These are phyloP conservation scores for Stratiomys singularior DNA, from an alignment of 2,888 invertebrate species.

Conservation along the genomic window DNA sequence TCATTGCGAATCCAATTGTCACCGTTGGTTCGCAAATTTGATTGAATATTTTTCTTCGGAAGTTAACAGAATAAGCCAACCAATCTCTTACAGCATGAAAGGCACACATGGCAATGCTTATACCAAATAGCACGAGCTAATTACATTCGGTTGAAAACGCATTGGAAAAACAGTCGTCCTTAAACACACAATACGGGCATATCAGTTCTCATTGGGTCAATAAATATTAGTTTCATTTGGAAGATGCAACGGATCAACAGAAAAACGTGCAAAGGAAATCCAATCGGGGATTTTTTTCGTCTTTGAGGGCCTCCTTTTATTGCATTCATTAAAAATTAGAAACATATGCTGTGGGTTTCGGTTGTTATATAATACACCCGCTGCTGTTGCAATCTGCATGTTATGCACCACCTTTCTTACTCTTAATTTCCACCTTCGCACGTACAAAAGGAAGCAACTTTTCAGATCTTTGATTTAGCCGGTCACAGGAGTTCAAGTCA, in stretches of 20 bases:
- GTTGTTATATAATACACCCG: background rate
- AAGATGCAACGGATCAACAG: background rate
- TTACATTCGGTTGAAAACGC: background rate
- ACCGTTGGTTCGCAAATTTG: too few relatives aligned
- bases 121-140: slow-evolving; percentile 15
- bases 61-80: too few relatives aligned
- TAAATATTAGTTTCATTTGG: background rate
- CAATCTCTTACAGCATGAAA: too few relatives aligned
- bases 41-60: too few relatives aligned
- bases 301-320: slow-evolving; percentile 29
- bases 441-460: background rate
- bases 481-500: slow-evolving; percentile 33
- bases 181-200: slow-evolving; percentile 27
- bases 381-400: slow-evolving; percentile 18
- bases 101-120: background rate
- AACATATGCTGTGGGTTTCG: slow-evolving; percentile 22
- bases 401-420: background rate
- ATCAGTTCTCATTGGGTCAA: slow-evolving; percentile 8
- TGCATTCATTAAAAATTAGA: slow-evolving; percentile 27
- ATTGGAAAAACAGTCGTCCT: background rate
- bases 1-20: too few relatives aligned
- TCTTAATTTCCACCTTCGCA: too few relatives aligned
- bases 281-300: slow-evolving; percentile 33
- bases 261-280: slow-evolving; percentile 41
- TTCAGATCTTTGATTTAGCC: slow-evolving; percentile 4